These are phyloP conservation scores for Ectropis crepuscularia DNA, from an alignment of 2,888 invertebrate species.

Conservation along the genomic window DNA sequence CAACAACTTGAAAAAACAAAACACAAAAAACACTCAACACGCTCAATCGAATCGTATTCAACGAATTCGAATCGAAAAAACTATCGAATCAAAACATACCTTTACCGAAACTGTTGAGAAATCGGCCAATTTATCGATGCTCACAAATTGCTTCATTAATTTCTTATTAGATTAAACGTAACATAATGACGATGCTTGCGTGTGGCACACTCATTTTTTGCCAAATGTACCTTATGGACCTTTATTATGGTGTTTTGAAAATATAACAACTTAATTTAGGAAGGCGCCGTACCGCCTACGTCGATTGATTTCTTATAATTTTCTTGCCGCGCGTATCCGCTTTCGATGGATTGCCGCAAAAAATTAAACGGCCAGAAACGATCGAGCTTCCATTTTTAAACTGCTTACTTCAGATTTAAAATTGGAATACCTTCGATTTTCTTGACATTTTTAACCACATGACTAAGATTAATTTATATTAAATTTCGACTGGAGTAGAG, in stretches of 20 bases:
- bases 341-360: constrained; percentile 68
- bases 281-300: constrained; percentile 77
- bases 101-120: constrained; percentile 46
- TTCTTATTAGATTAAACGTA: constrained; percentile 71
- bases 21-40: constrained; percentile 21
- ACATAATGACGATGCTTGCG: constrained; percentile 71
- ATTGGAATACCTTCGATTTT: constrained; percentile 11
- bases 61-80: constrained; percentile 52
- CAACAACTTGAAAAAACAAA: constrained; percentile 31
- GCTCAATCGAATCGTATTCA: constrained; percentile 27
- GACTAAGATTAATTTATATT: constrained; percentile 13
- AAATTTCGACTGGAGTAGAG: constrained; percentile 59
- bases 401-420: constrained; percentile 32
- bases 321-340: constrained; percentile 65
- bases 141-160: constrained; percentile 69
- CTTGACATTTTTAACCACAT: not conserved
- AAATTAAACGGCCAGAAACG: constrained; percentile 50
- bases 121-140: constrained; percentile 61
- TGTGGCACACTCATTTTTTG: constrained; percentile 75
- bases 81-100: constrained; percentile 49
- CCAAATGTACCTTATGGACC: constrained; percentile 68
- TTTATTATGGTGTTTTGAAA: constrained; percentile 75
- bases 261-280: constrained; percentile 81
- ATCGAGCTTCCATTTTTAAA: constrained; percentile 42
- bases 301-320: constrained; percentile 81